Percentiles rank a stretch among this genome's conserved stretches.
phyloP scores from a whole-genome alignment of 2,888 invertebrate species.

The Hoplodrina blanda region DNA sequence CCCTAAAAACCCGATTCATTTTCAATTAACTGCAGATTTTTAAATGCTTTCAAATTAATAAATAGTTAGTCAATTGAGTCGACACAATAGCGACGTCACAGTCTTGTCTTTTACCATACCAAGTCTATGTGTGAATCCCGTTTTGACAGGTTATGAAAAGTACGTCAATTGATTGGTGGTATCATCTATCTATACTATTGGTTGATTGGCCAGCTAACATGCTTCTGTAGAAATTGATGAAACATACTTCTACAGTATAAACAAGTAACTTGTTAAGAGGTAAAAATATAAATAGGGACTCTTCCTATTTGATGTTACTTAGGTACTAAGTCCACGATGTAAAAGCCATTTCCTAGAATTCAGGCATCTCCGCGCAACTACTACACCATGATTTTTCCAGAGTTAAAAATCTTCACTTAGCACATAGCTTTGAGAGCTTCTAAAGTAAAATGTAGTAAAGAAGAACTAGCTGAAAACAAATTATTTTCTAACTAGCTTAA shows the following conservation, averaged over 20 bases:
- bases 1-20: too few species aligned
- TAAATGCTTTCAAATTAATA: too few species aligned
- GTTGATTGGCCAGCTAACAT: not conserved
- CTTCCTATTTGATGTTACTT: conserved; percentile 29
- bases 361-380: not conserved
- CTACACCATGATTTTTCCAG: conserved; percentile 3
- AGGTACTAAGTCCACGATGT: not conserved
- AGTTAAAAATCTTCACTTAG: conserved; percentile 10
- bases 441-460: not conserved
- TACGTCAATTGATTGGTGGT: too few species aligned
- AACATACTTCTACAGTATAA: conserved; percentile 7
- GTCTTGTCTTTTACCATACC: too few species aligned
- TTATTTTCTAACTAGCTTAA: not conserved
- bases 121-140: too few species aligned
- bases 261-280: not conserved
- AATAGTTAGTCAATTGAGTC: too few species aligned
- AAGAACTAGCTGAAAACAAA: not conserved
- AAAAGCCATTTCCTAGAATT: conserved; percentile 32
- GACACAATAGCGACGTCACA: too few species aligned
- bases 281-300: not conserved
- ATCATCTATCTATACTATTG: not conserved
- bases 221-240: conserved; percentile 1
- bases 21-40: not conserved
- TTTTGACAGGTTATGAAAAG: too few species aligned
- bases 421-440: conserved; percentile 5